phyloP scores from a whole-genome alignment of 1,140 invertebrate genomes.

The Leucophenga varia region DNA sequence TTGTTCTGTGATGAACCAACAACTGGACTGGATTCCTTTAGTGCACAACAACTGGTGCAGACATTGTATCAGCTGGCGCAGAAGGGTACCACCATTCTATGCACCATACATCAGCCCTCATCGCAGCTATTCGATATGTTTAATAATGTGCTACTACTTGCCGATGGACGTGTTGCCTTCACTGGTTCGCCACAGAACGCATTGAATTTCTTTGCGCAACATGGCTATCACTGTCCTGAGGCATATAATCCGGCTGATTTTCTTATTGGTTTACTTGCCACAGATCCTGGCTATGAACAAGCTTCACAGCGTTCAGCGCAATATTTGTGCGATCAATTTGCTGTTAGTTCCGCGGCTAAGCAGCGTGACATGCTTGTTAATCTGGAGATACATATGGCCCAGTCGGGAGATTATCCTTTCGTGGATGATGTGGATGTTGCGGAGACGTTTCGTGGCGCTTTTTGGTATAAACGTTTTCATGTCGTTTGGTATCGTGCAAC shows the following conservation, averaged over 20 bases:
- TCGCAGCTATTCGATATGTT: slow-evolving; percentile 89
- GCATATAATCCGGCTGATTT: slow-evolving; percentile 94
- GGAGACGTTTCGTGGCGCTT: slow-evolving; percentile 59
- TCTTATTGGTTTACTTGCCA: slow-evolving; percentile 82
- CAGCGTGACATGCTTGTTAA: slow-evolving; percentile 72
- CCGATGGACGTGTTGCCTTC: slow-evolving; percentile 87
- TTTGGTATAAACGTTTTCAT: slow-evolving; percentile 66
- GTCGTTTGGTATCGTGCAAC: slow-evolving; percentile 72
- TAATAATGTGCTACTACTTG: slow-evolving; percentile 80
- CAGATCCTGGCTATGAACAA: slow-evolving; percentile 74
- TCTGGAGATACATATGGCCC: slow-evolving; percentile 64
- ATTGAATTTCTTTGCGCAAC: slow-evolving; percentile 78
- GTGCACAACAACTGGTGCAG: slow-evolving; percentile 83
- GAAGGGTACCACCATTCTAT: slow-evolving; percentile 82
- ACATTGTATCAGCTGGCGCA: slow-evolving; percentile 69
- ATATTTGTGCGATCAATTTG: slow-evolving; percentile 74
- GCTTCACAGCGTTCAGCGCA: slow-evolving; percentile 66
- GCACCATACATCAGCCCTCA: slow-evolving; percentile 97
- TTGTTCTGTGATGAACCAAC: slow-evolving; percentile 97
- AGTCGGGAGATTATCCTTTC: slow-evolving; percentile 54
- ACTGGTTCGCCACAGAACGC: slow-evolving; percentile 75
- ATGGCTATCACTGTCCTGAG: slow-evolving; percentile 73
- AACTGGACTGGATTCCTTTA: slow-evolving; percentile 89
- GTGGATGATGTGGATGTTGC: slow-evolving; percentile 40
- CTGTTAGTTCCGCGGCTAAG: slow-evolving; percentile 73